Evolutionary conservation across 2,113 vertebrate species (phyloP).

Genomic region (Trachemys scripta): DNA sequence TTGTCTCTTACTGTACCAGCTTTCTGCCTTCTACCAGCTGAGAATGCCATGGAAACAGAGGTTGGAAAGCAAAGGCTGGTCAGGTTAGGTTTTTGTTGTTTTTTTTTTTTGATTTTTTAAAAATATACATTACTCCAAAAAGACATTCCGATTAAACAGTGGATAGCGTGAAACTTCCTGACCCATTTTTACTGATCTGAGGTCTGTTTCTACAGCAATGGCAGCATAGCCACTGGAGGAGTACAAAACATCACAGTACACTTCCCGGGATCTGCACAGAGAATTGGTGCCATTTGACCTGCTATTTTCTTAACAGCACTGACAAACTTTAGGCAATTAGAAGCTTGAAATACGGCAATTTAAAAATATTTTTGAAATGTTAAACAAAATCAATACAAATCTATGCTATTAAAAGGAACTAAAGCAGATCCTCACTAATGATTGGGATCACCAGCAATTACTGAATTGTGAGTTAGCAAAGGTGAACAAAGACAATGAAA

Average conservation of each 20-base stretch:
- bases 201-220: not conserved
- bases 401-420: not conserved
- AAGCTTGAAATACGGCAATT: not conserved
- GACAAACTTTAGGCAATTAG: not conserved
- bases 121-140: slow-evolving; percentile 55
- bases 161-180: slow-evolving; percentile 29
- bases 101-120: slow-evolving; percentile 35
- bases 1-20: slow-evolving; percentile 36
- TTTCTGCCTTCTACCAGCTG: slow-evolving; percentile 56
- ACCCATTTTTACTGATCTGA: slow-evolving; percentile 19
- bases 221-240: not conserved
- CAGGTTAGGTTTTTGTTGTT: not conserved
- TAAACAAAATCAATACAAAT: not conserved
- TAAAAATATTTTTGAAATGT: not conserved
- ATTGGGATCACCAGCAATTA: not conserved
- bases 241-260: not conserved
- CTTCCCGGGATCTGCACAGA: not conserved
- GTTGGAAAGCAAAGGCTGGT: slow-evolving; percentile 56
- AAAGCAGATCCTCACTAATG: not conserved
- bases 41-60: slow-evolving; percentile 65
- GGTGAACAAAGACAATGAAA: not conserved
- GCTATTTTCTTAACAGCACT: not conserved
- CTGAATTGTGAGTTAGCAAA: not conserved
- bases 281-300: not conserved
- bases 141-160: slow-evolving; percentile 21